Conservation (phyloP, 2,888 invertebrate species). For the Tuta absoluta region DNA sequence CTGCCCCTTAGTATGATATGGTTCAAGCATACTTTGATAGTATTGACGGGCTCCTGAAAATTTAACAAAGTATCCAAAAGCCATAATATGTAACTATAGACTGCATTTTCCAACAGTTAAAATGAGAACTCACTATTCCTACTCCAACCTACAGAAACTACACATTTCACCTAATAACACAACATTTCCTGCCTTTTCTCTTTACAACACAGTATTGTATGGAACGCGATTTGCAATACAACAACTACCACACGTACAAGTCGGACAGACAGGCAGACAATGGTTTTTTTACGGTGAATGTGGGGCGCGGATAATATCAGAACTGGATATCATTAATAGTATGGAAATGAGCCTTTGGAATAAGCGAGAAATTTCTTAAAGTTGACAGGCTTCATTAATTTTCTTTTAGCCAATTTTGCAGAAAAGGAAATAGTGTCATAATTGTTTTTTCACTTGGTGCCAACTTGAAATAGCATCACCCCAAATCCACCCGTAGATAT, state of each 20-base stretch:
- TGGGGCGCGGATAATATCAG: background rate
- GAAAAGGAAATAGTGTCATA: too few relatives aligned
- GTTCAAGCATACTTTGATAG: too few relatives aligned
- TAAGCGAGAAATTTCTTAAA: background rate
- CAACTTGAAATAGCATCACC: too few relatives aligned
- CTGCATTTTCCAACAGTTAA: too few relatives aligned
- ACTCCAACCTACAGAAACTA: conserved; percentile 13
- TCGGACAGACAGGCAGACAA: conserved; percentile 26
- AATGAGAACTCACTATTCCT: background rate
- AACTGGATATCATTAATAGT: background rate
- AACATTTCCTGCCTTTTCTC: conserved; percentile 49
- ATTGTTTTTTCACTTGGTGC: too few relatives aligned
- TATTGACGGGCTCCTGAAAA: too few relatives aligned
- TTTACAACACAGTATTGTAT: conserved; percentile 32
- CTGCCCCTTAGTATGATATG: too few relatives aligned
- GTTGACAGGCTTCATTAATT: too few relatives aligned
- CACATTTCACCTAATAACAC: conserved; percentile 24
- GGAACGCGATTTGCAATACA: conserved; percentile 4
- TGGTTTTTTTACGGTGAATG: conserved; percentile 23
- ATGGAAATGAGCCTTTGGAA: background rate
- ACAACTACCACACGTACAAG: conserved; percentile 21
- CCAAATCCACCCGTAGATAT: too few relatives aligned
- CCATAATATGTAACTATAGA: too few relatives aligned
- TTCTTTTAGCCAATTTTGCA: too few relatives aligned
- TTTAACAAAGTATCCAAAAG: too few relatives aligned